A percentile compares a stretch with the other conserved stretches of the same genome.
phyloP scores from a whole-genome alignment of 2,797 vertebrate genomes.

The Glyptemys insculpta region DNA sequence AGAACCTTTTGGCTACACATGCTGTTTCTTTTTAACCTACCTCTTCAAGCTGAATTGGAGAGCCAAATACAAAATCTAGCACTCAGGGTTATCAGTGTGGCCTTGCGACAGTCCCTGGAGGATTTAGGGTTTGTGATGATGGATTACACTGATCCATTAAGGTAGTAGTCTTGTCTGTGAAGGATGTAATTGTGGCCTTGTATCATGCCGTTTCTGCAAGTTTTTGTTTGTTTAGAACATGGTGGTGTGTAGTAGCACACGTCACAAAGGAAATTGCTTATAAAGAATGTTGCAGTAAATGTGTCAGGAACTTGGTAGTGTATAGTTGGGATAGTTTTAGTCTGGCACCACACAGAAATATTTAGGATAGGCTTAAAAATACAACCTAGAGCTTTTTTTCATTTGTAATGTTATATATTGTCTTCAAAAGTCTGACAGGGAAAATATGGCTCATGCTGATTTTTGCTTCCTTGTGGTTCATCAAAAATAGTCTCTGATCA shows the following conservation, averaged over 20 bases:
- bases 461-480: not conserved
- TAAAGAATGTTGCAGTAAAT: constrained; percentile 72
- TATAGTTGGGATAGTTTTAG: not conserved
- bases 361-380: constrained; percentile 37
- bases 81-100: constrained; percentile 55
- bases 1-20: not conserved
- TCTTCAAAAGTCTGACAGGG: constrained; percentile 1
- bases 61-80: not conserved
- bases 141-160: constrained; percentile 61
- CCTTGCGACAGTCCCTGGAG: constrained; percentile 45
- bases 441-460: not conserved
- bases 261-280: constrained; percentile 22
- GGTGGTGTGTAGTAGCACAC: constrained; percentile 19
- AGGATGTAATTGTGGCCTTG: constrained; percentile 66
- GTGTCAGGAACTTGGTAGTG: constrained; percentile 53
- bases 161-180: constrained; percentile 50
- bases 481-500: not conserved
- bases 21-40: not conserved
- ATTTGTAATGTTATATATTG: constrained; percentile 5
- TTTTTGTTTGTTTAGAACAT: constrained; percentile 23
- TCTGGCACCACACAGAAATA: not conserved
- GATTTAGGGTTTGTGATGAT: constrained; percentile 44
- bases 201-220: constrained; percentile 50
- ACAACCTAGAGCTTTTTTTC: constrained; percentile 23
- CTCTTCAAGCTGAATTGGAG: constrained; percentile 15